Base-by-base conservation (phyloP, 1,140 invertebrate genomes). In the Achroia grisella region DNA sequence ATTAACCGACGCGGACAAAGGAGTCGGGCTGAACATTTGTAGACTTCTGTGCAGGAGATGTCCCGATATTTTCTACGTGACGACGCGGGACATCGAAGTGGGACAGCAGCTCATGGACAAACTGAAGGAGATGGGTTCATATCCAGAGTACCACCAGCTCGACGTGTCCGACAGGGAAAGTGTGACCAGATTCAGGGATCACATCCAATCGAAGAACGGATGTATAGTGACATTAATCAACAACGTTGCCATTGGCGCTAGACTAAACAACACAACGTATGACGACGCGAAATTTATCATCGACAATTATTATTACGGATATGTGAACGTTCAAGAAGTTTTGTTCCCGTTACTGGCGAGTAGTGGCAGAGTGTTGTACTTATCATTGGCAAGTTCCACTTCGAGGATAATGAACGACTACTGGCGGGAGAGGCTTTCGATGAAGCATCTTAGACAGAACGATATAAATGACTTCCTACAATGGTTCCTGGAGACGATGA, bases 221-320 rank as follows among this genome's bases (percentile, higher is more conserved):
- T 91, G 93, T 3, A 58, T 95, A 3, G 93, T 95, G 83, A 59
- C 95, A 10, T 70, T 95, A 2, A 87, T 95, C 6, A 95, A 94
- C 69, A 95, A 95, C 87, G 94, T 94, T 46, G 89, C 90, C 15
- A 93, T 88, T 62, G 90, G 87, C 72, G 56, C 52, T 36, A 58
- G 57, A 44, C 83, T 89, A 1, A 87, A 88, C 52, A 88, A 91
- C 10, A 88, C 91, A 62, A 88, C 91, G 62, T 53, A 60, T 10
- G 79, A 87, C 36, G 91, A 94, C 85, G 91, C 91, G 4, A 87
- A 89, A 53, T 80, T 88, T 15, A 92, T 91, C 1, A 56, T 91
- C 0, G 65, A 64, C 30, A 87, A 89, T 0, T 94, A 94, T 70
- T 93, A 89, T 64, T 90, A 88, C 53, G 86, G 77, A 9, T 87